phyloP scores from a whole-genome alignment of 2,113 vertebrate genomes.

The Caretta caretta region DNA sequence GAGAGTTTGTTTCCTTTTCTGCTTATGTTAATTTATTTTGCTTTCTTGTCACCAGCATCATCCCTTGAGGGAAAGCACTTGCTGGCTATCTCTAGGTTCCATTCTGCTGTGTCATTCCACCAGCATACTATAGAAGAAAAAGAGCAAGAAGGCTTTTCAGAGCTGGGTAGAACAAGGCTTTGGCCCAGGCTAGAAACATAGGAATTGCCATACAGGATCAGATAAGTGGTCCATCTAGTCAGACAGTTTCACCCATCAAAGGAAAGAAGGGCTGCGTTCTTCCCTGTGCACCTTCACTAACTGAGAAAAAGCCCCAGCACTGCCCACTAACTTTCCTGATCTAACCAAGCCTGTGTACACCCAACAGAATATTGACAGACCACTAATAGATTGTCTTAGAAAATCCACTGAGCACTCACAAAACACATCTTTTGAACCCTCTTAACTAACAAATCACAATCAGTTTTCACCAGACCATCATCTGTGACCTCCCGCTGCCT shows the following conservation, averaged over 20 bases:
- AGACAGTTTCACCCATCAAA: neutral
- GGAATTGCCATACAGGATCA: neutral
- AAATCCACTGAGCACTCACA: neutral
- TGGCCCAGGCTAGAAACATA: neutral
- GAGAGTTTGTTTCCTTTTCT: conserved; percentile 37
- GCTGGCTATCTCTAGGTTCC: neutral
- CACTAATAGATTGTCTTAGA: neutral
- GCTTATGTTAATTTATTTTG: neutral
- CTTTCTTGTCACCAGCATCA: conserved; percentile 3
- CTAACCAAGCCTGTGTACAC: neutral
- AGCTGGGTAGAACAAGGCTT: neutral
- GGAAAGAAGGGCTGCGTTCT: neutral
- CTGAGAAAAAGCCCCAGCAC: neutral
- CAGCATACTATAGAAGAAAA: neutral
- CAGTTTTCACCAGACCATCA: neutral
- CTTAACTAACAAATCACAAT: neutral
- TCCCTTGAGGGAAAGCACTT: conserved; percentile 36
- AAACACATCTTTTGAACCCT: neutral
- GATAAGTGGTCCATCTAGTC: fast-evolving
- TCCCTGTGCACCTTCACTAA: too few species aligned
- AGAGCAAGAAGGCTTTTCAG: neutral
- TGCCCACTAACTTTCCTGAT: neutral
- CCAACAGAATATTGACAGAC: neutral
- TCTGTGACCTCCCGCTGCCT: neutral
- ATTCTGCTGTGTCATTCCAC: neutral